phyloP scores from a whole-genome alignment of 2,113 vertebrate species.

The Capreolus pygargus region DNA sequence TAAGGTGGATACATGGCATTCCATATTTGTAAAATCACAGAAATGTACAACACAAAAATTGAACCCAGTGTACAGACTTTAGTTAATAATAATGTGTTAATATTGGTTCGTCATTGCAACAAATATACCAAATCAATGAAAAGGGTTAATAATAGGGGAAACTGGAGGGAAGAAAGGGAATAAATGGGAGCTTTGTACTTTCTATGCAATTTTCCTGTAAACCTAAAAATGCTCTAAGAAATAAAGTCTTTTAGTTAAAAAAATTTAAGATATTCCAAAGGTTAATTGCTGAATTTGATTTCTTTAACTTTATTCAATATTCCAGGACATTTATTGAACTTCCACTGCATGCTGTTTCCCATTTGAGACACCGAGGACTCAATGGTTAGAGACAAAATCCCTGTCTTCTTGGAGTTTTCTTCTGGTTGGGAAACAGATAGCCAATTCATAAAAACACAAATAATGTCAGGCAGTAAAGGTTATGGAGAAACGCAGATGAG shows the following conservation, averaged over 20 bases:
- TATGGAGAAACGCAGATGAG: background rate
- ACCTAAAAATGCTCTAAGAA: background rate
- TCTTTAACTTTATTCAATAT: background rate
- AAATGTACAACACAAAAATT: background rate
- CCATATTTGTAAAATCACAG: background rate
- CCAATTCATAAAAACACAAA: background rate
- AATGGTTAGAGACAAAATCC: background rate
- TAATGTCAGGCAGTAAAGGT: background rate
- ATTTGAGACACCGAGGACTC: background rate
- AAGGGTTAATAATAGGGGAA: background rate
- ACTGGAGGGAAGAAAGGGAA: background rate
- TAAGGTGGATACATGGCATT: background rate
- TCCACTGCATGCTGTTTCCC: background rate
- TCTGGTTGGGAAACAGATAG: background rate
- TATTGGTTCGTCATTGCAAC: background rate
- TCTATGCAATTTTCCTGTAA: background rate
- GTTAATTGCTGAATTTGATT: background rate
- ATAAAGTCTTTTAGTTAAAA: background rate
- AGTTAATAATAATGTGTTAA: background rate
- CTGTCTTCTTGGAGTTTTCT: background rate
- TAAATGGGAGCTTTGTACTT: background rate
- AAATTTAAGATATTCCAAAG: background rate
- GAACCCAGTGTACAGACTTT: background rate
- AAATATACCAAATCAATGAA: background rate
- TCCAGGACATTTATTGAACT: background rate